These are phyloP conservation scores for Dicaeum eximium DNA, from an alignment of 2,113 vertebrate species.

Conservation along the genomic window DNA sequence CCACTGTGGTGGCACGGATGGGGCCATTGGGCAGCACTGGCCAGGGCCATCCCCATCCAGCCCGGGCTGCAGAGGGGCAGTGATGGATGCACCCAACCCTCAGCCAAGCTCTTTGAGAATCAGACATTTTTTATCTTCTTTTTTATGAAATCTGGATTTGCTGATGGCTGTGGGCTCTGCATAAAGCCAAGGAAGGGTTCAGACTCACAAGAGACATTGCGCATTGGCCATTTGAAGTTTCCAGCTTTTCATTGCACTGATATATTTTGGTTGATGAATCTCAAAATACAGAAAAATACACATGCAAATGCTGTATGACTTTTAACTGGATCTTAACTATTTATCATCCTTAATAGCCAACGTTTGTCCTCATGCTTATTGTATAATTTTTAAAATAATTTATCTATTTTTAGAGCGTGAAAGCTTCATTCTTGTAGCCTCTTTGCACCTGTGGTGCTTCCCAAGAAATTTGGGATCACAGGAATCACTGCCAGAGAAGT, in stretches of 20 bases:
- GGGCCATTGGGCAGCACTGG: rapidly evolving
- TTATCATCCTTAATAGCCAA: not conserved
- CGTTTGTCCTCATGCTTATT: not conserved
- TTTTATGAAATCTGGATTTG: not conserved
- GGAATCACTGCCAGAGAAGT: not conserved
- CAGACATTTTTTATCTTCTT: not conserved
- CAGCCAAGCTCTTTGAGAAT: not conserved
- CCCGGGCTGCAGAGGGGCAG: not conserved
- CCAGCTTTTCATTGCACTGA: not conserved
- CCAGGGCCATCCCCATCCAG: not conserved
- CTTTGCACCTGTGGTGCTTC: not conserved
- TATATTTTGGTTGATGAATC: not conserved
- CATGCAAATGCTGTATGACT: not conserved
- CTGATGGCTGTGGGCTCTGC: not conserved
- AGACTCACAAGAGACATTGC: not conserved
- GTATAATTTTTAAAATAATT: not conserved
- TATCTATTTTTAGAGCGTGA: not conserved
- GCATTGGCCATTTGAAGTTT: not conserved
- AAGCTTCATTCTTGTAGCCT: not conserved
- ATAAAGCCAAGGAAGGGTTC: not conserved
- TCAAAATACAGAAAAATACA: not conserved
- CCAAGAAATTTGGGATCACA: not conserved
- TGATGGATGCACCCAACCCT: not conserved
- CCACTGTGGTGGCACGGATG: rapidly evolving
- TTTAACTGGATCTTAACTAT: not conserved